Evolutionary conservation across 2,113 vertebrate genomes (phyloP), one percentile per base, ranked within the genome.

Genomic region (Enhydra lutris): DNA sequence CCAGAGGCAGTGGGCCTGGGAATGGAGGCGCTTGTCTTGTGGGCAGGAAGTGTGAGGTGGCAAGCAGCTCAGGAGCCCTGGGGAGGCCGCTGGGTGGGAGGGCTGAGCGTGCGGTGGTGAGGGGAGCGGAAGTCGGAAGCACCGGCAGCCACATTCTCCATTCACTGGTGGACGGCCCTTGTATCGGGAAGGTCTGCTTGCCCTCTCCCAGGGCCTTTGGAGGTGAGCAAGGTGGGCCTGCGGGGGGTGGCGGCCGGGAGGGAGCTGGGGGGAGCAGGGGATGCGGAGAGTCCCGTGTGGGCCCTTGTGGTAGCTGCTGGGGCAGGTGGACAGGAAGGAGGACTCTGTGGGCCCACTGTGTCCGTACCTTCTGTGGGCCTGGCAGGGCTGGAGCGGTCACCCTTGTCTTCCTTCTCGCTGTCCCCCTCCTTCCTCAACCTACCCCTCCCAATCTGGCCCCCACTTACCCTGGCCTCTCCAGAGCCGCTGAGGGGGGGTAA

Each of bases 91-190:
- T 9, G 81, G 69, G 36, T 21, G 55, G 76, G 82, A 47, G 69
- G 59, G 67, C 47, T 59, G 79, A 79, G 80, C 18, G 63, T 91
- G 85, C 7, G 95, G 52, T 59, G 95, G 83, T 63, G 79, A 83
- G 78, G 86, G 34, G 92, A 96, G 88, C 97, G 97, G 98, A 98
- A 98, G 97, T 90, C 90, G 91, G 97, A 97, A 96, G 95, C 92
- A 17, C 29, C 9, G 31, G 93, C 80, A 9, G 1, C 86, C 55
- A 50, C 89, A 50, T 36, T 95, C 61, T 14, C 83, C n/a, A 26
- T 36, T 96, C 6, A 1, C 39, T 4, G 79, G 73, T 76, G 74
- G 1, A 20, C 36, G 0, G 61, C 36, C 45, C 3, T 13, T 55
- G 65, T 18, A 29, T 73, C 61, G 55, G 82, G 39, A 92, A 4